Conservation (phyloP, 1,140 invertebrate species). For the Andricus grossulariae region DNA sequence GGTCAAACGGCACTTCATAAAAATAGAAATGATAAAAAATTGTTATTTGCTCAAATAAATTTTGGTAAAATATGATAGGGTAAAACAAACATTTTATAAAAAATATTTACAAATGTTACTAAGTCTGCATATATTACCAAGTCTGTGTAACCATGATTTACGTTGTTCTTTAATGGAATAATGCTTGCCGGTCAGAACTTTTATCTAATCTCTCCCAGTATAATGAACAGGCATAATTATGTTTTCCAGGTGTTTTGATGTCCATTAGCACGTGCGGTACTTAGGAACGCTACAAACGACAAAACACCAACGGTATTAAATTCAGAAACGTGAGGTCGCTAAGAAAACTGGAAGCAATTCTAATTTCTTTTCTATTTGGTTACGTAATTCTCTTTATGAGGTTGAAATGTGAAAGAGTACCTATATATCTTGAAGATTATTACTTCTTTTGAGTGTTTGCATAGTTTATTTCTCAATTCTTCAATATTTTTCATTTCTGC, state of each 20-base stretch:
- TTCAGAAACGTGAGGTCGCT: background rate
- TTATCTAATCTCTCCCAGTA: background rate
- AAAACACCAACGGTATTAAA: background rate
- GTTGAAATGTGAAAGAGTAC: background rate
- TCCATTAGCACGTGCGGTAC: background rate
- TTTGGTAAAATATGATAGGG: too few relatives aligned
- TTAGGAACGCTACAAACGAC: background rate
- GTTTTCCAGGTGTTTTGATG: constrained; percentile 13
- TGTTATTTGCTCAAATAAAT: too few relatives aligned
- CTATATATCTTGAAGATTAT: too few relatives aligned
- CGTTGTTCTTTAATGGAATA: background rate
- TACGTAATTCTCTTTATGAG: background rate
- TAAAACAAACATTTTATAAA: too few relatives aligned
- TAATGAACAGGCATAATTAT: background rate
- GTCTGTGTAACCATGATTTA: background rate
- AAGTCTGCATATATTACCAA: too few relatives aligned
- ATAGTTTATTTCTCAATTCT: too few relatives aligned
- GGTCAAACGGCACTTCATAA: too few relatives aligned
- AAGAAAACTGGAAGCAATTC: background rate
- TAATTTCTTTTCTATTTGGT: background rate
- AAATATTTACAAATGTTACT: too few relatives aligned
- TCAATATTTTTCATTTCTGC: too few relatives aligned
- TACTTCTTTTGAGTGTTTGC: too few relatives aligned
- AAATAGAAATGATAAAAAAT: too few relatives aligned
- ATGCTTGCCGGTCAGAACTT: background rate